Evolutionary conservation across 2,113 vertebrate species (phyloP).

Genomic region (Sceloporus undulatus): DNA sequence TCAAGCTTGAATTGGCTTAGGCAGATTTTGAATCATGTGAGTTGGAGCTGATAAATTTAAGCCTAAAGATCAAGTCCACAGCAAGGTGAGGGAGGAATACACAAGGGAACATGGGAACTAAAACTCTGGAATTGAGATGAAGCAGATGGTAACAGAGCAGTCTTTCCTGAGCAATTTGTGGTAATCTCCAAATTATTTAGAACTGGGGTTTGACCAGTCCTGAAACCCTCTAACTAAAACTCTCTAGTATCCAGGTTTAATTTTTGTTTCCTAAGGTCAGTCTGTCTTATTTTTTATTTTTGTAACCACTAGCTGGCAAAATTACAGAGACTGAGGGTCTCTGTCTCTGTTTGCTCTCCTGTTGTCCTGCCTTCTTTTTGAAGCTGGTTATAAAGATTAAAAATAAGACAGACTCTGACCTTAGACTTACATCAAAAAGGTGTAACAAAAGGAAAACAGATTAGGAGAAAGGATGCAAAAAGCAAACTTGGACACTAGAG

Average conservation of each 20-base stretch:
- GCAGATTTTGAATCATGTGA: not conserved
- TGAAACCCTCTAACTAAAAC: not conserved
- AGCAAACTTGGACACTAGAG: no score
- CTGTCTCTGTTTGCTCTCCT: not conserved
- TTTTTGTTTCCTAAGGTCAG: no score
- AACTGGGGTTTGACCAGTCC: not conserved
- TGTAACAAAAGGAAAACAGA: not conserved
- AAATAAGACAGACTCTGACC: not conserved
- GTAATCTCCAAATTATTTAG: not conserved
- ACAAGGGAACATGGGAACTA: not conserved
- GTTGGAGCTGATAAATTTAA: not conserved
- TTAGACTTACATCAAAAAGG: not conserved
- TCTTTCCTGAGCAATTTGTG: not conserved
- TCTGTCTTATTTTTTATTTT: no score
- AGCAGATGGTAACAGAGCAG: not conserved
- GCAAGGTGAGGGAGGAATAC: not conserved
- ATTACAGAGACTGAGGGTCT: not conserved
- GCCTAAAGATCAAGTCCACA: not conserved
- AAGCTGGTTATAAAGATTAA: not conserved
- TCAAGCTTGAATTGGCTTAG: not conserved
- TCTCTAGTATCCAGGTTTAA: not conserved
- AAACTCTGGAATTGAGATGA: not conserved
- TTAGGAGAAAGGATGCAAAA: not conserved
- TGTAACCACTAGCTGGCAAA: not conserved
- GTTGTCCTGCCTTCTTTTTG: not conserved